These are phyloP conservation scores for Phorcus lineatus DNA, from an alignment of 2,888 invertebrate species.

Conservation along the genomic window DNA sequence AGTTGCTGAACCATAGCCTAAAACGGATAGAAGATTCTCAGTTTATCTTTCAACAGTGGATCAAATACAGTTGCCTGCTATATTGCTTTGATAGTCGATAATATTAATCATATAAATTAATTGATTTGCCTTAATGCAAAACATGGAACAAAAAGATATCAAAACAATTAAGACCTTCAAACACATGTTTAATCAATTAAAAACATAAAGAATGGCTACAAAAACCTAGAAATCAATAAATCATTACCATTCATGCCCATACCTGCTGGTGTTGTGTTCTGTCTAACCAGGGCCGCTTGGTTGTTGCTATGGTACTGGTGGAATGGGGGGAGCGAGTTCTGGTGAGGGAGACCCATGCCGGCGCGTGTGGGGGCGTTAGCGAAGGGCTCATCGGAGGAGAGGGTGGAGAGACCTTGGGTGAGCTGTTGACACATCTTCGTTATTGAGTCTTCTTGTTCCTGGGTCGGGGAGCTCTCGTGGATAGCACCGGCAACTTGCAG, in stretches of 20 bases:
- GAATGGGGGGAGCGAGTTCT: constrained; percentile 47
- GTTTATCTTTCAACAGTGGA: not conserved
- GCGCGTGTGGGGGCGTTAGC: constrained; percentile 42
- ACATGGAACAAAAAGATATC: too few species aligned
- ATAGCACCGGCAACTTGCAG: constrained; percentile 83
- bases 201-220: not conserved
- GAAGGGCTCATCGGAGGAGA: constrained; percentile 79
- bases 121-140: too few species aligned
- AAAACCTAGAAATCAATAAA: not conserved
- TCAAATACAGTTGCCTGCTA: not conserved
- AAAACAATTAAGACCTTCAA: too few species aligned
- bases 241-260: not conserved
- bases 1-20: constrained; percentile 21
- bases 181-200: too few species aligned
- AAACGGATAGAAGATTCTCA: not conserved
- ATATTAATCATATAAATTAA: too few species aligned
- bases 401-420: constrained; percentile 85
- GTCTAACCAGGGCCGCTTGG: constrained; percentile 50
- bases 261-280: constrained; percentile 48
- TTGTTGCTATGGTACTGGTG: constrained; percentile 34
- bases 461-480: constrained; percentile 83
- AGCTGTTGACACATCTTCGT: constrained; percentile 87
- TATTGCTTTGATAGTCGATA: not conserved
- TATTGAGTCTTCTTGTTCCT: constrained; percentile 78
- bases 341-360: constrained; percentile 47